phyloP scores from a whole-genome alignment of 2,888 invertebrate species.

The Meteorus cinctellus region DNA sequence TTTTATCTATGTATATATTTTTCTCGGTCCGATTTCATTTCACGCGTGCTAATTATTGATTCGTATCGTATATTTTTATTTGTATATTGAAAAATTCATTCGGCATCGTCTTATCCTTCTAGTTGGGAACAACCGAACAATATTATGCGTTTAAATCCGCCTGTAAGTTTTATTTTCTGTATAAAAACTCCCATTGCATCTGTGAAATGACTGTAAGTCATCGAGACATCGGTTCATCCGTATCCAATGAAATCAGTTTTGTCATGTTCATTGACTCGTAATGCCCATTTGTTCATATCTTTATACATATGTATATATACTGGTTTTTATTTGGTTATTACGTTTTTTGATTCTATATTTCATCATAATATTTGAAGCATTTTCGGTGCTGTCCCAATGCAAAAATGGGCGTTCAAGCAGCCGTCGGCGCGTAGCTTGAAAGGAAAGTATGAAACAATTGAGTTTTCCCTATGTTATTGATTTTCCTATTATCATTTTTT shows the following conservation, averaged over 20 bases:
- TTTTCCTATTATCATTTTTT: slow-evolving; percentile 31
- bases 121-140: slow-evolving; percentile 30
- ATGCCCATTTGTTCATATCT: slow-evolving; percentile 42
- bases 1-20: slow-evolving; percentile 9
- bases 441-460: slow-evolving; percentile 71
- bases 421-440: slow-evolving; percentile 71
- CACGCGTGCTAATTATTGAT: slow-evolving; percentile 36
- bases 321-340: slow-evolving; percentile 23
- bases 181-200: slow-evolving; percentile 14
- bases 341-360: slow-evolving; percentile 38
- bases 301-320: slow-evolving; percentile 40
- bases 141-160: slow-evolving; percentile 40
- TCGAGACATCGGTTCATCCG: slow-evolving; percentile 42
- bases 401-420: slow-evolving; percentile 71
- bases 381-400: slow-evolving; percentile 67
- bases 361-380: slow-evolving; percentile 63
- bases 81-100: slow-evolving; percentile 26
- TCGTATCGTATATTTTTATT: slow-evolving; percentile 40
- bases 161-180: slow-evolving; percentile 26
- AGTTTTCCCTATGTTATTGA: slow-evolving; percentile 58
- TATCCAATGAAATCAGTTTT: slow-evolving; percentile 35
- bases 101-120: slow-evolving; percentile 25
- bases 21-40: slow-evolving; percentile 28
- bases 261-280: slow-evolving; percentile 30
- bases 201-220: slow-evolving; percentile 23